Evolutionary conservation across 2,113 vertebrate species (phyloP).

Genomic region (Pluvialis apricaria): DNA sequence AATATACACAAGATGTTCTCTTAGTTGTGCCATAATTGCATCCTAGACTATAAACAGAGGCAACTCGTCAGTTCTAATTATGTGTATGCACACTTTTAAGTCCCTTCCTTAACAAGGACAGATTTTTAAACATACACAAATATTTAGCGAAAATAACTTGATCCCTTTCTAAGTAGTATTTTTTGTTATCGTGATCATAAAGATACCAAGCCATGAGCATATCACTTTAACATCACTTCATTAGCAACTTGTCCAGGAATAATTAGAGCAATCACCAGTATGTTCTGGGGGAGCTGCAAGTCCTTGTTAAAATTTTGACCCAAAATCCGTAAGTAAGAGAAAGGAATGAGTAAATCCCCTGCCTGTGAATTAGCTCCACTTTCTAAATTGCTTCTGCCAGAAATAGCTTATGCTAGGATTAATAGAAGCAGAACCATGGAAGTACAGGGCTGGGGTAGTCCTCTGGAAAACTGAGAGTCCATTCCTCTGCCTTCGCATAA

Average conservation of each 20-base stretch:
- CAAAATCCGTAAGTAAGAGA: not conserved
- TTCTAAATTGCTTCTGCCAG: constrained; percentile 9
- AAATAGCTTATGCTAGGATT: not conserved
- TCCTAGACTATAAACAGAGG: not conserved
- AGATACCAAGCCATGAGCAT: not conserved
- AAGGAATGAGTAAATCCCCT: not conserved
- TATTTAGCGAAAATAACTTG: not conserved
- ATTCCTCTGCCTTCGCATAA: not conserved
- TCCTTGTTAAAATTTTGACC: not conserved
- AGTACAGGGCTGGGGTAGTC: not conserved
- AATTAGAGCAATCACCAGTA: not conserved
- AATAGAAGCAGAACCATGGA: not conserved
- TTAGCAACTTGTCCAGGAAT: not conserved
- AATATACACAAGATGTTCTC: not conserved
- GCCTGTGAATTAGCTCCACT: not conserved
- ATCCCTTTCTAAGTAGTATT: not conserved
- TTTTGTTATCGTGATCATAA: not conserved
- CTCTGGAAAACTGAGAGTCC: not conserved
- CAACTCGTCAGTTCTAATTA: not conserved
- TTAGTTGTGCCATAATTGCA: not conserved
- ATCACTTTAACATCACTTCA: not conserved
- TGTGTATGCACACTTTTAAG: not conserved
- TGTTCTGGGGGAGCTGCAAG: not conserved
- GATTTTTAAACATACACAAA: not conserved
- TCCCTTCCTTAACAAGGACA: not conserved